These are phyloP conservation scores for Altica lythri DNA, from an alignment of 2,888 invertebrate genomes.

Conservation along the genomic window DNA sequence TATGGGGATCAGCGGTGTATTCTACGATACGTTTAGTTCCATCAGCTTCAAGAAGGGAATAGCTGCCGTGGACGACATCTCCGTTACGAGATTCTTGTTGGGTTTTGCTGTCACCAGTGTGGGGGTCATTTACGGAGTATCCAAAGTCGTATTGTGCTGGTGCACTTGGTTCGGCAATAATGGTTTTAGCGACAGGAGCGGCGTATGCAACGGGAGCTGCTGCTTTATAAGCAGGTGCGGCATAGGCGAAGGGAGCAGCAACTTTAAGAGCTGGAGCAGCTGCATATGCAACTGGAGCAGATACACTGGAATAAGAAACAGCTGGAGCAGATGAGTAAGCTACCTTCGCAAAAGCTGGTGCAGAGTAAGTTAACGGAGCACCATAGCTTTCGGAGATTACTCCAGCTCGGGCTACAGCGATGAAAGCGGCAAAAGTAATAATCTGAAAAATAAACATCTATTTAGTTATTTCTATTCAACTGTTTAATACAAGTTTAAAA, in stretches of 20 bases:
- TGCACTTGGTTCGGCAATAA: slow-evolving; percentile 42
- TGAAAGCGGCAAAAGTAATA: slow-evolving; percentile 43
- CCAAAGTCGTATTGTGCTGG: slow-evolving; percentile 47
- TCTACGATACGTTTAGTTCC: slow-evolving; percentile 61
- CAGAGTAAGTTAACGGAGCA: slow-evolving; percentile 47
- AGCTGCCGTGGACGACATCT: slow-evolving; percentile 60
- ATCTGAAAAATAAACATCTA: slow-evolving; percentile 39
- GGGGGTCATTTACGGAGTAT: slow-evolving; percentile 45
- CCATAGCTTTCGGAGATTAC: slow-evolving; percentile 26
- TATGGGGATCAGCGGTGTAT: slow-evolving; percentile 61
- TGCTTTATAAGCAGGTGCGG: slow-evolving; percentile 54
- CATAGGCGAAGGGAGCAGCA: slow-evolving; percentile 50
- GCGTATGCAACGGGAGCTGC: slow-evolving; percentile 42
- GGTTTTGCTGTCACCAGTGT: slow-evolving; percentile 60
- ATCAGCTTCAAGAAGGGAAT: slow-evolving; percentile 61
- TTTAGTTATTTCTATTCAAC: too few species aligned
- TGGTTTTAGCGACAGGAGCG: slow-evolving; percentile 39
- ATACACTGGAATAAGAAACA: slow-evolving; percentile 55
- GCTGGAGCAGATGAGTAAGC: slow-evolving; percentile 42
- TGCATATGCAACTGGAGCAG: slow-evolving; percentile 43
- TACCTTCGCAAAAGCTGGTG: slow-evolving; percentile 37
- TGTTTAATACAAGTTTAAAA: too few species aligned
- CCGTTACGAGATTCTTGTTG: slow-evolving; percentile 61
- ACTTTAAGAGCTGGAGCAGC: slow-evolving; percentile 55
- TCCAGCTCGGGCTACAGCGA: slow-evolving; percentile 43